phyloP scores from a whole-genome alignment of 2,113 vertebrate genomes.

The Gracilinanus agilis region DNA sequence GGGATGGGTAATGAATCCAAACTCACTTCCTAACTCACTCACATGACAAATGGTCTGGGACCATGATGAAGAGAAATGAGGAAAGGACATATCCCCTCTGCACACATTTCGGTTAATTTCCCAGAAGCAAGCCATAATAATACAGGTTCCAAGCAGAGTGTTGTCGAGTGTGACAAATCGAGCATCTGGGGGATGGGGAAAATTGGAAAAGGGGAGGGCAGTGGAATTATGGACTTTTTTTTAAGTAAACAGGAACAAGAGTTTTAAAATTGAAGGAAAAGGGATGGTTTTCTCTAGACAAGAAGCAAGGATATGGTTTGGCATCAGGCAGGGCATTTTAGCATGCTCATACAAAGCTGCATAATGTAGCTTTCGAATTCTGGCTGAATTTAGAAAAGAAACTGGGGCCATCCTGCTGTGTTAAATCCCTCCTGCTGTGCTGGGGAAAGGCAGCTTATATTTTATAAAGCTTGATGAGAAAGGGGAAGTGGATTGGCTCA shows the following conservation, averaged over 20 bases:
- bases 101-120: slow-evolving; percentile 68
- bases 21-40: slow-evolving; percentile 59
- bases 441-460: background rate
- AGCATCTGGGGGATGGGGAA: background rate
- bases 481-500: background rate
- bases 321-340: slow-evolving; percentile 34
- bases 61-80: slow-evolving; percentile 67
- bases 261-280: background rate
- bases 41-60: slow-evolving; percentile 49
- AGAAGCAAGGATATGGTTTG: slow-evolving; percentile 1
- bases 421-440: background rate
- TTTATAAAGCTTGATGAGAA: background rate
- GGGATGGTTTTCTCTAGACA: background rate
- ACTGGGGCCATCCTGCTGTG: slow-evolving; percentile 36
- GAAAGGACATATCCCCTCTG: slow-evolving; percentile 44
- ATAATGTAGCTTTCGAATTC: slow-evolving; percentile 2
- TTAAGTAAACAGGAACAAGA: slow-evolving; percentile 16
- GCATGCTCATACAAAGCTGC: slow-evolving; percentile 30
- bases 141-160: slow-evolving; percentile 29
- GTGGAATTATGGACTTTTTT: background rate
- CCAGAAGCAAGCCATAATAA: slow-evolving; percentile 59
- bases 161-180: slow-evolving; percentile 66
- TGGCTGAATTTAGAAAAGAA: slow-evolving; percentile 18
- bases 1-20: slow-evolving; percentile 62
- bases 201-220: background rate